Evolutionary conservation across 2,888 invertebrate species (phyloP), one percentile per base, ranked within the genome.

Genomic region (Cryptocephalus primarius): DNA sequence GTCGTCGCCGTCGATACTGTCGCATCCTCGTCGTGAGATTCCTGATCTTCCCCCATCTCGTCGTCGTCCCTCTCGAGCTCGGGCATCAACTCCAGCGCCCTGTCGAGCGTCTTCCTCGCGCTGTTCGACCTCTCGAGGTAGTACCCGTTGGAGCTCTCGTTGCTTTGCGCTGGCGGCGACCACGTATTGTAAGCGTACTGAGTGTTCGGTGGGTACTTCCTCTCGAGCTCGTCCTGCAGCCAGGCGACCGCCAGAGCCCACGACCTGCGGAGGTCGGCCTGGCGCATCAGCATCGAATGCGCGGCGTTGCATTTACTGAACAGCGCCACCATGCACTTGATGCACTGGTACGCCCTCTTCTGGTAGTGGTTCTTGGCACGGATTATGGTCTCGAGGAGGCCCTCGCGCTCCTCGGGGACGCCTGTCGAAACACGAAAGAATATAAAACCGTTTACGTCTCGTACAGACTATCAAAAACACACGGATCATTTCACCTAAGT

Each of bases 321-420:
- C 54, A 95, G 77, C 57, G 85, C 82, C 53, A 94, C 94, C 75
- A 96, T 79, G 67, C 92, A 88, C 74, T 96, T 96, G 53, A 96
- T 90, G 73, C 94, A 95, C 71, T 94, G 92, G 75, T 96, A 96
- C 53, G 94, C 92, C 55, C 95, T 79, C 73, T 95, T 95, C 71
- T 95, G 94, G 72, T 94, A 93, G 72, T 94, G 92, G 54, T 85
- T 88, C 72, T 93, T 94, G 48, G 91, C 88, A 51, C 90, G 82
- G 59, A 86, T 82, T 63, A 95, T 92, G 47, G 90, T 95, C 66
- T 96, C 95, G 59, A 96, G 79, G 45, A 96, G 75, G 1, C 95
- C 95, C 61, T 94, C 93, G 39, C 91, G 79, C 64, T 94, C 88
- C 52, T 88, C 87, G 4, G 83, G 84, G 42, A 83, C 78, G 71